phyloP scores from a whole-genome alignment of 2,888 invertebrate species.

The Plebejus melissa region DNA sequence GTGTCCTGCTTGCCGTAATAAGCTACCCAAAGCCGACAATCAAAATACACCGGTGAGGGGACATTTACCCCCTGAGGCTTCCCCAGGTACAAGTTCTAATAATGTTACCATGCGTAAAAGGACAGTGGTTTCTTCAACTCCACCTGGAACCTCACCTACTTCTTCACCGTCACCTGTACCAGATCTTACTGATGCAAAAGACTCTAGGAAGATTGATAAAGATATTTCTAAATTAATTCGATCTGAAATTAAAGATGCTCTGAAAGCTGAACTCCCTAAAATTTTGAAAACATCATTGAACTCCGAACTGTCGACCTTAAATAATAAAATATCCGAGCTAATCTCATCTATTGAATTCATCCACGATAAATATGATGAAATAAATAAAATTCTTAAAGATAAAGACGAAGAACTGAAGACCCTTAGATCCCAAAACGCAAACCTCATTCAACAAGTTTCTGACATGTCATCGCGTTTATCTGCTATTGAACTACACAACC shows the following conservation, averaged over 20 bases:
- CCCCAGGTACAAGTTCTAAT: neutral
- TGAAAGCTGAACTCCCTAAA: neutral
- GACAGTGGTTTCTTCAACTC: neutral
- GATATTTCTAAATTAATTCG: neutral
- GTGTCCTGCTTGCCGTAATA: conserved; percentile 32
- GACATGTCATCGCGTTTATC: too few species aligned
- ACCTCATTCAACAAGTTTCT: too few species aligned
- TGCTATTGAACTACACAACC: too few species aligned
- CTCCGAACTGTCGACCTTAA: neutral
- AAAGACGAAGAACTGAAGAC: neutral
- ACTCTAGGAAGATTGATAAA: neutral
- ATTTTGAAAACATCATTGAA: neutral
- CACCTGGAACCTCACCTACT: neutral
- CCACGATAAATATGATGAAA: neutral
- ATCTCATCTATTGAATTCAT: neutral
- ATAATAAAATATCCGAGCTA: neutral
- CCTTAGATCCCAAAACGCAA: too few species aligned
- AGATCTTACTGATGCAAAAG: neutral
- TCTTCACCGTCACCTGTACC: neutral
- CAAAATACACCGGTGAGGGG: conserved; percentile 31
- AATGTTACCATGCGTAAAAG: neutral
- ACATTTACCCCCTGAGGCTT: neutral
- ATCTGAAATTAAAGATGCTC: neutral
- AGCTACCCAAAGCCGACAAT: conserved; percentile 31
- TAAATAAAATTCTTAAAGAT: neutral